phyloP scores from a whole-genome alignment of 2,797 vertebrate species.

The Enteromius thamalakanensis region DNA sequence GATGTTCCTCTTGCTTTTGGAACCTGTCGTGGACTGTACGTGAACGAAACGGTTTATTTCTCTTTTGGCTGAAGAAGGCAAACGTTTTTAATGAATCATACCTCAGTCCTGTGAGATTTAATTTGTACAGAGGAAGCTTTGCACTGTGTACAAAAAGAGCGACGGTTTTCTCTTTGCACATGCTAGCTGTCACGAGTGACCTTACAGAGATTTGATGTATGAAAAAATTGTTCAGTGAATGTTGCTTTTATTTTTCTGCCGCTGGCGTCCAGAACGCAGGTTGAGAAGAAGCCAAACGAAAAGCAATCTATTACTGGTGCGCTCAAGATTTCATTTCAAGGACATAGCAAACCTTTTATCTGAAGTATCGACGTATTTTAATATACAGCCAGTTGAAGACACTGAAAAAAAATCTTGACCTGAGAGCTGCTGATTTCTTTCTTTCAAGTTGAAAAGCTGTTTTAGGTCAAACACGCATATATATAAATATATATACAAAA shows the following conservation, averaged over 20 bases:
- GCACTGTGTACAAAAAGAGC: slow-evolving; percentile 98
- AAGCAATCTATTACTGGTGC: slow-evolving; percentile 68
- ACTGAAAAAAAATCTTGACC: slow-evolving; percentile 83
- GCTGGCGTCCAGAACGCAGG: slow-evolving; percentile 67
- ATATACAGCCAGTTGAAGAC: slow-evolving; percentile 91
- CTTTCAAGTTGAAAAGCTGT: slow-evolving; percentile 82
- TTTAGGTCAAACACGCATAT: slow-evolving; percentile 77
- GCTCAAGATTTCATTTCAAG: slow-evolving; percentile 72
- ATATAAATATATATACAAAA: slow-evolving; percentile 64
- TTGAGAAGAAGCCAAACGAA: slow-evolving; percentile 65
- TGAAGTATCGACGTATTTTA: slow-evolving; percentile 86
- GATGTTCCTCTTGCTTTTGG: slow-evolving; percentile 69
- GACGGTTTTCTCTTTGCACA: slow-evolving; percentile 97
- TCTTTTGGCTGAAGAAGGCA: slow-evolving; percentile 73
- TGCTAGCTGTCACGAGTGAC: slow-evolving; percentile 84
- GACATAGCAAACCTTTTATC: slow-evolving; percentile 67
- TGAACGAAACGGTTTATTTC: slow-evolving; percentile 36
- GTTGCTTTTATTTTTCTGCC: slow-evolving; percentile 58
- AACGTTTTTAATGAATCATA: slow-evolving; percentile 86
- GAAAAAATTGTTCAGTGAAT: slow-evolving; percentile 55
- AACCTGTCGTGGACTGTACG: slow-evolving; percentile 67
- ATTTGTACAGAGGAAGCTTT: slow-evolving; percentile 81
- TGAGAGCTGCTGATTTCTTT: slow-evolving; percentile 87
- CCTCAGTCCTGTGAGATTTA: slow-evolving; percentile 93
- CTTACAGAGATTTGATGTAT: slow-evolving; percentile 66